Evolutionary conservation across 2,888 invertebrate genomes (phyloP), one percentile per base, ranked within the genome.

Genomic region (Ophion obscuratus): DNA sequence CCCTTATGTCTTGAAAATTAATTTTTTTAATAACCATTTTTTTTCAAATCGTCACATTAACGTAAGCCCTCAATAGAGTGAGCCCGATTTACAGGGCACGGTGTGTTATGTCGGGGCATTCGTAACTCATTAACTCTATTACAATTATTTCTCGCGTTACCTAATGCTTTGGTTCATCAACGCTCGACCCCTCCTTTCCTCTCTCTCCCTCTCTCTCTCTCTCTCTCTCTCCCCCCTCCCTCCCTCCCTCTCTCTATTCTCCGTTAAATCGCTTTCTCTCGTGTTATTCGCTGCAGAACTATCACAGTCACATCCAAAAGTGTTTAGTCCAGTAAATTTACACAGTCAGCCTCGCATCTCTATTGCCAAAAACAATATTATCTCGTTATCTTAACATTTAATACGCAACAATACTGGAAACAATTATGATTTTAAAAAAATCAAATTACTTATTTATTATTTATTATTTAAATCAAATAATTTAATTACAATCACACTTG

Each of bases 141-240:
- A 61, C 66, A 82, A 85, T 78, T 74, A 76, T 82, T 82, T 66
- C 47, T 68, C 53, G 5, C 11, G 74, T 85, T 85, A 79, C 85
- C 75, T 68, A 85, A 85, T 85, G 66, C 70, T 24, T 82, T 59
- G 70, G 66, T 85, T 79, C 85, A 66, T 66, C 67, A 70, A 53
- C 75, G 74, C 47, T 59, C 57, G 44, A 57, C 11, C 44, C n/a
- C 75, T n/a, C 75, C 17, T 17, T 11, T 6, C 11, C 53, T 59
- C 10, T 40, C n/a, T 40, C n/a, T n/a, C n/a, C n/a, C n/a, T n/a
- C n/a, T n/a, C 11, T 20, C 59, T 59, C 71, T 53, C 71, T 71
- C 57, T 71, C 53, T 57, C 67, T 44, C 20, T 20, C 67, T 68
- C 44, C 53, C 36, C 53, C 47, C 11, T 2, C 0, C 24, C 24